phyloP scores from a whole-genome alignment of 2,797 vertebrate species.

The Sebastes hubbsi region DNA sequence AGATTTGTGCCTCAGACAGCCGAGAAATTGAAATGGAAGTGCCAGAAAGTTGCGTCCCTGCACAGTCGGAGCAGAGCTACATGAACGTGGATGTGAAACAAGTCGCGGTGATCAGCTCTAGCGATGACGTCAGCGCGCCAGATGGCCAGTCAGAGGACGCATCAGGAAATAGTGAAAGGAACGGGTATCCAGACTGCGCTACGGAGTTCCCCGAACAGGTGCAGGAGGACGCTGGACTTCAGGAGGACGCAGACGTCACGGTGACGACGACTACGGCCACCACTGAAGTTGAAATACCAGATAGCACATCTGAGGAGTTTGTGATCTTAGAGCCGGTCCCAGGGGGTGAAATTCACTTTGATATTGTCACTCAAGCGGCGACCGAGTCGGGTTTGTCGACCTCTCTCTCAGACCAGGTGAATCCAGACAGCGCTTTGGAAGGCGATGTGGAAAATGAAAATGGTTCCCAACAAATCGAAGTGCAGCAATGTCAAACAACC shows the following conservation, averaged over 20 bases:
- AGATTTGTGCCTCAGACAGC: conserved; percentile 33
- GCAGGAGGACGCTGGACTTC: conserved; percentile 22
- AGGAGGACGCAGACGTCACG: conserved; percentile 9
- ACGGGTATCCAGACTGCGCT: conserved; percentile 25
- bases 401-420: conserved; percentile 37
- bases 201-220: conserved; percentile 35
- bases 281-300: conserved; percentile 28
- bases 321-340: conserved; percentile 69
- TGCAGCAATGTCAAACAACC: conserved; percentile 5
- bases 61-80: conserved; percentile 42
- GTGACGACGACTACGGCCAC: conserved; percentile 18
- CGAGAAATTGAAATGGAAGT: conserved; percentile 49
- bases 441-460: conserved; percentile 29
- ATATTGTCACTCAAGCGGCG: conserved; percentile 74
- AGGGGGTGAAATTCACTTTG: conserved; percentile 53
- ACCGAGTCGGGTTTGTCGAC: conserved; percentile 67
- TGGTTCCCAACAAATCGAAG: conserved; percentile 27
- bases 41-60: conserved; percentile 13
- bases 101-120: conserved; percentile 51
- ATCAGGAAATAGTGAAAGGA: conserved; percentile 13
- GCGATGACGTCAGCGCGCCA: conserved; percentile 44
- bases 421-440: background rate
- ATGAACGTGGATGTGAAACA: conserved; percentile 38
- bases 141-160: conserved; percentile 34
- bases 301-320: conserved; percentile 58